A percentile compares a stretch with the other conserved stretches of the same genome.
phyloP scores from a whole-genome alignment of 2,113 vertebrate species.

The Tragelaphus buxtoni region DNA sequence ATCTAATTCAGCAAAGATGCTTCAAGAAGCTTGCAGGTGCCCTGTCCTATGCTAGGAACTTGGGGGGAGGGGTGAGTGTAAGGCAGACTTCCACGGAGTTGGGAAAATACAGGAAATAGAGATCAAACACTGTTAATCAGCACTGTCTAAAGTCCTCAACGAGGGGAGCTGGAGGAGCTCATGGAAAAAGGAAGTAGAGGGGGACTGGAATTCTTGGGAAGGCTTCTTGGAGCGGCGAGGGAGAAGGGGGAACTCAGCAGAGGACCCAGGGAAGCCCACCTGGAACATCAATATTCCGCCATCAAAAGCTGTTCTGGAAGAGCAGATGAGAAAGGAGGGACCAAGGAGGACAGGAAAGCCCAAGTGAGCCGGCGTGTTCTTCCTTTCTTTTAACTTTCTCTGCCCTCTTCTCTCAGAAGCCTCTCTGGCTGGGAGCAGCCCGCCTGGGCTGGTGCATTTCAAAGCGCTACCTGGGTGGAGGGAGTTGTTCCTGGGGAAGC shows the following conservation, averaged over 20 bases:
- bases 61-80: rapidly evolving
- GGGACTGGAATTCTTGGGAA: background rate
- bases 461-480: background rate
- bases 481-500: conserved; percentile 3
- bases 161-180: background rate
- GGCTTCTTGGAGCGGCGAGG: background rate
- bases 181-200: background rate
- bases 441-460: conserved; percentile 5
- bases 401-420: conserved; percentile 42
- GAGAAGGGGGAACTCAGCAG: background rate
- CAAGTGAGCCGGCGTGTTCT: background rate
- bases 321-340: background rate
- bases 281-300: background rate
- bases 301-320: background rate
- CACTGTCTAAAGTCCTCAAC: background rate
- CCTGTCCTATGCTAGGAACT: background rate
- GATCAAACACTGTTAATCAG: background rate
- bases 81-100: background rate
- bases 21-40: background rate
- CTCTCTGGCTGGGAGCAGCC: background rate
- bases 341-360: background rate
- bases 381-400: conserved; percentile 48
- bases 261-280: background rate
- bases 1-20: background rate
- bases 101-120: background rate